Conservation (phyloP, 2,888 invertebrate genomes). For the Kuschelorhynchus macadamiae region DNA sequence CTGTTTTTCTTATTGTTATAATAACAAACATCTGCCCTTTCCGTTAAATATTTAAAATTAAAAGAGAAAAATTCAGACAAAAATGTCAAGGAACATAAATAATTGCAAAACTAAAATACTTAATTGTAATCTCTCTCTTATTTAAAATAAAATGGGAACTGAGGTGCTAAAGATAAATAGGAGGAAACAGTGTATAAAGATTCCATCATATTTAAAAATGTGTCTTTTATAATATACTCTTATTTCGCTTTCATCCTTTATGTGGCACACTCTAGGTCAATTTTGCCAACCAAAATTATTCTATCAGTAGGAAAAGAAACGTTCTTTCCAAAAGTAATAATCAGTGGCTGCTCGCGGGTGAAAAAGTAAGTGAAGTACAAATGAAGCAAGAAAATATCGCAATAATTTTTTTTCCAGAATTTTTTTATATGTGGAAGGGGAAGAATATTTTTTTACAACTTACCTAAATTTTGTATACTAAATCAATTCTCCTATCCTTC, state of each 20-base stretch:
- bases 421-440: too few species aligned
- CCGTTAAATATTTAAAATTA: too few species aligned
- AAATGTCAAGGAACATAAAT: background rate
- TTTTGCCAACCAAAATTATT: background rate
- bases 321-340: too few species aligned
- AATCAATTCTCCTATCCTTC: too few species aligned
- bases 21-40: too few species aligned
- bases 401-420: too few species aligned
- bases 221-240: conserved; percentile 2
- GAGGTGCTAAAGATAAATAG: background rate
- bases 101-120: background rate
- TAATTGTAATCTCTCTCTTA: background rate
- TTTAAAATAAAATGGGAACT: background rate
- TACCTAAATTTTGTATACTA: too few species aligned
- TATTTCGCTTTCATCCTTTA: background rate
- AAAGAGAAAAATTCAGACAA: background rate
- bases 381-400: too few species aligned
- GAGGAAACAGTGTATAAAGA: conserved; percentile 3
- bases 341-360: too few species aligned
- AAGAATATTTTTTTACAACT: too few species aligned
- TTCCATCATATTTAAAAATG: background rate
- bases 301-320: conserved; percentile 3
- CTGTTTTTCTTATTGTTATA: too few species aligned
- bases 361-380: too few species aligned
- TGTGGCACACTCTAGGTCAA: background rate